Percentiles rank a stretch among this genome's conserved stretches.
These are phyloP conservation scores for Lepidocolaptes lacrymiger DNA, from an alignment of 2,797 vertebrate species.

Conservation along the genomic window DNA sequence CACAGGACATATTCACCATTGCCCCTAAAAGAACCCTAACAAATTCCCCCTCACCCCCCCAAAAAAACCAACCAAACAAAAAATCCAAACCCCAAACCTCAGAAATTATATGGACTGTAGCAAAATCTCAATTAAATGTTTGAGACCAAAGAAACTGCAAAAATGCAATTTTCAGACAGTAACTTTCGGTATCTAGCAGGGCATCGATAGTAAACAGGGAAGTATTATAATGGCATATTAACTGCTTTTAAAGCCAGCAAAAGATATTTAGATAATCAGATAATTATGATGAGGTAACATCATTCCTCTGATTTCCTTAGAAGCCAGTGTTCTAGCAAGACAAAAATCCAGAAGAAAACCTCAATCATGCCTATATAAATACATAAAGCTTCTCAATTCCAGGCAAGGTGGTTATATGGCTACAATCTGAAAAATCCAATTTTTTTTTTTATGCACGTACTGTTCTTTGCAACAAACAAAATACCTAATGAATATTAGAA, in stretches of 20 bases:
- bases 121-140: background rate
- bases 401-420: background rate
- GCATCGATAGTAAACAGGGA: background rate
- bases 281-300: background rate
- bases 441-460: background rate
- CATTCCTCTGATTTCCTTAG: background rate
- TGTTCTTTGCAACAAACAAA: background rate
- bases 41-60: fast-evolving
- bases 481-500: background rate
- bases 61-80: background rate
- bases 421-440: background rate
- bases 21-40: fast-evolving
- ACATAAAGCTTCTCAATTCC: background rate
- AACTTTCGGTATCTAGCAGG: background rate
- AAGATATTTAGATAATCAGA: background rate
- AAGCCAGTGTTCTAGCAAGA: background rate
- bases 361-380: background rate
- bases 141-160: background rate
- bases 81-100: background rate
- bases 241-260: background rate
- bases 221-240: background rate
- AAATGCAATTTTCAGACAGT: background rate
- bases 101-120: background rate
- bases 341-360: background rate
- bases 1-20: background rate